Percentiles rank a stretch among this genome's conserved stretches.
Conservation (phyloP, 2,113 vertebrate genomes). For the Pangasianodon hypophthalmus region DNA sequence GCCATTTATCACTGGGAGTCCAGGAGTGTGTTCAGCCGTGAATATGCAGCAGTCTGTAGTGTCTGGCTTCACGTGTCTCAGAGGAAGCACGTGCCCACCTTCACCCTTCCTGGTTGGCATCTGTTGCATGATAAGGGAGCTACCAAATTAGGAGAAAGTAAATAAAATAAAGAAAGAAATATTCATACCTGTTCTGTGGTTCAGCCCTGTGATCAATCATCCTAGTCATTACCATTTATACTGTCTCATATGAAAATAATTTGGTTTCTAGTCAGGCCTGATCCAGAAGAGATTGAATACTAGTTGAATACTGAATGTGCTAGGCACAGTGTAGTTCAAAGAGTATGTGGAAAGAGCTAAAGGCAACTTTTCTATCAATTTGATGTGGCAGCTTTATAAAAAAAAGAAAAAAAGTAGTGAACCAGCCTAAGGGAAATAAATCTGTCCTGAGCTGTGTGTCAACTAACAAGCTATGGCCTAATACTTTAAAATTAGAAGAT, state of each 20-base stretch:
- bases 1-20: neutral
- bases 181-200: neutral
- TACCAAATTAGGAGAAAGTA: neutral
- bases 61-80: neutral
- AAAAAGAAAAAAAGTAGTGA: neutral
- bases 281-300: neutral
- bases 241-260: neutral
- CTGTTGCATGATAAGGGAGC: neutral
- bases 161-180: neutral
- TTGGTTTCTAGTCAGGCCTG: neutral
- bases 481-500: neutral
- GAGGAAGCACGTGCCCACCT: neutral
- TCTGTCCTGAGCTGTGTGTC: neutral
- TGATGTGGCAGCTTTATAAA: neutral
- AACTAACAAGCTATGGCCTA: neutral
- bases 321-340: slow-evolving; percentile 1
- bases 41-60: neutral
- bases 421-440: neutral
- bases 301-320: neutral
- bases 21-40: neutral
- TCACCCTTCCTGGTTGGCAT: neutral
- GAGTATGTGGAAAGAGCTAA: slow-evolving; percentile 16
- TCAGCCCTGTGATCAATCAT: neutral
- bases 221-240: neutral
- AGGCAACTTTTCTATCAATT: slow-evolving; percentile 26